Evolutionary conservation across 1,140 invertebrate genomes (phyloP).

Genomic region (Elymnias hypermnestra): DNA sequence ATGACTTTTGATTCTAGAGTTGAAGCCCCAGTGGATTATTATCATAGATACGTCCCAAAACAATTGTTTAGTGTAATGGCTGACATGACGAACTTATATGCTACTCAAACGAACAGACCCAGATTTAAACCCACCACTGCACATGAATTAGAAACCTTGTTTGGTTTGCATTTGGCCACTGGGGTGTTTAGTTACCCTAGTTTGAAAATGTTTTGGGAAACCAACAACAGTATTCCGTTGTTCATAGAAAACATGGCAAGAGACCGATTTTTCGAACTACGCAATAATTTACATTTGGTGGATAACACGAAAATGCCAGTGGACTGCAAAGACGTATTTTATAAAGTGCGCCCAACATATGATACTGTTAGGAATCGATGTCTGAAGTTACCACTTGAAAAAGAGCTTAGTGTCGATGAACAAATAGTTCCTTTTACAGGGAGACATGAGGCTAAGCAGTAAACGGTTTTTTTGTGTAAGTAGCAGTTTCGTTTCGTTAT

Average conservation of each 20-base stretch:
- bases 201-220: slow-evolving; percentile 36
- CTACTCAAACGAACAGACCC: slow-evolving; percentile 20
- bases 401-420: too few species aligned
- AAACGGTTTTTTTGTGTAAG: too few species aligned
- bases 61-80: slow-evolving; percentile 21
- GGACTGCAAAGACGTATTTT: slow-evolving; percentile 26
- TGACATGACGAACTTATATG: slow-evolving; percentile 26
- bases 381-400: slow-evolving; percentile 28
- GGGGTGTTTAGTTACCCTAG: slow-evolving; percentile 27
- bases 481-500: too few species aligned
- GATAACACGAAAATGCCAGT: slow-evolving; percentile 30
- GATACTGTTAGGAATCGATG: slow-evolving; percentile 30
- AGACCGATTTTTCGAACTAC: slow-evolving; percentile 34
- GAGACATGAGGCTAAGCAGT: too few species aligned
- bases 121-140: slow-evolving; percentile 29
- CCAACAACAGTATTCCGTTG: slow-evolving; percentile 24
- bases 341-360: slow-evolving; percentile 25
- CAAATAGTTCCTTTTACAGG: too few species aligned
- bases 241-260: slow-evolving; percentile 31
- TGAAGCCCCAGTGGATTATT: slow-evolving; percentile 19
- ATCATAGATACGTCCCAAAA: slow-evolving; percentile 16
- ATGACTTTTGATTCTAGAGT: slow-evolving; percentile 17
- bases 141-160: slow-evolving; percentile 30
- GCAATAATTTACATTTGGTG: slow-evolving; percentile 35
- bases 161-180: slow-evolving; percentile 32